Conservation (phyloP, 2,113 vertebrate species). For the Azemiops feae region DNA sequence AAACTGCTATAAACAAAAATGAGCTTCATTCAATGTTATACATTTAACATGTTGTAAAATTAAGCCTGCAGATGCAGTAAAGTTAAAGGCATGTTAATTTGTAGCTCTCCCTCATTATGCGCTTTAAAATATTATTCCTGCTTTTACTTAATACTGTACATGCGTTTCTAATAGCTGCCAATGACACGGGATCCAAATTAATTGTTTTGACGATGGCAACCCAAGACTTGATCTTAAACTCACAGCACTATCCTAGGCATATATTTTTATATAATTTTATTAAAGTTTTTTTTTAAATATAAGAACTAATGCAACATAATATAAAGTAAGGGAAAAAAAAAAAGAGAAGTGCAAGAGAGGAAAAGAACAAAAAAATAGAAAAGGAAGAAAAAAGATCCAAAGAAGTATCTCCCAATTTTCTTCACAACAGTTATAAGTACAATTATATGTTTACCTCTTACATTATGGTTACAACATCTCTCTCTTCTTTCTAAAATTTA, state of each 20-base stretch:
- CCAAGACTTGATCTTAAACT: background rate
- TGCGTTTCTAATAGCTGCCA: background rate
- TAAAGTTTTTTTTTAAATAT: background rate
- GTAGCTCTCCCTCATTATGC: background rate
- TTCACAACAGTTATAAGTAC: background rate
- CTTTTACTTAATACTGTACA: background rate
- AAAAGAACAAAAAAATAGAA: background rate
- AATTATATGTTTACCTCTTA: background rate
- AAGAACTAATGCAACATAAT: background rate
- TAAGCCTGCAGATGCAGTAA: background rate
- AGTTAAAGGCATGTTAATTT: background rate
- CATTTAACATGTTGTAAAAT: background rate
- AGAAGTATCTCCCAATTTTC: background rate
- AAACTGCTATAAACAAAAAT: background rate
- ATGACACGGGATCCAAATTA: background rate
- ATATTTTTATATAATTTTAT: background rate
- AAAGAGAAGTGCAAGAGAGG: background rate
- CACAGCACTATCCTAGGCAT: background rate
- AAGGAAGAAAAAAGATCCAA: background rate
- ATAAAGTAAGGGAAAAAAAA: background rate
- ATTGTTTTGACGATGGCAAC: background rate
- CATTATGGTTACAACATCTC: background rate
- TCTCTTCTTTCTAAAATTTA: background rate
- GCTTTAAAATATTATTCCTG: background rate
- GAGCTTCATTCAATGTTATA: background rate